phyloP scores from a whole-genome alignment of 2,888 invertebrate genomes.

The Odontocolon sp. region DNA sequence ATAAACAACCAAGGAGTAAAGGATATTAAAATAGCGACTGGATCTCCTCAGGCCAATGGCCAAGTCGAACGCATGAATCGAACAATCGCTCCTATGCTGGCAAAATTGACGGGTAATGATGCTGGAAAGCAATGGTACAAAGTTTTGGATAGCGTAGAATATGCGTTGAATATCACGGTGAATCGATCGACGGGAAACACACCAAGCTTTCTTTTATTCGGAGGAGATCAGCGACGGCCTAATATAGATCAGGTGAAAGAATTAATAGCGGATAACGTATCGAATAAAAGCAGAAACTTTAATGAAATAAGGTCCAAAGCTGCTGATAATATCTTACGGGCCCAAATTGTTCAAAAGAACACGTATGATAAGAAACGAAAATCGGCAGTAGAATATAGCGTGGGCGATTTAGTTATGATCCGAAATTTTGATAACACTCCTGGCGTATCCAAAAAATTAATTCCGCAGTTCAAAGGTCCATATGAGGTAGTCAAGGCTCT shows the following conservation, averaged over 20 bases:
- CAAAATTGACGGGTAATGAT: conserved; percentile 42
- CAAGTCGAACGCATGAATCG: conserved; percentile 62
- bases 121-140: conserved; percentile 39
- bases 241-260: background rate
- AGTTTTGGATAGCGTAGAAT: background rate
- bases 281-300: background rate
- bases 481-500: background rate
- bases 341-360: background rate
- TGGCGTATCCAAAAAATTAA: background rate
- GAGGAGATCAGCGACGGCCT: background rate
- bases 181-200: background rate
- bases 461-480: background rate
- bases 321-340: background rate
- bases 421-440: background rate
- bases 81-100: conserved; percentile 58
- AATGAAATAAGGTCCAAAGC: background rate
- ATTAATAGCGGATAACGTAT: background rate
- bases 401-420: background rate
- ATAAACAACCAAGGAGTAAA: conserved; percentile 51
- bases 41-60: too few relatives aligned
- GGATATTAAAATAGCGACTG: conserved; percentile 65
- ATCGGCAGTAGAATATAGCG: background rate
- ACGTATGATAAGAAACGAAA: background rate
- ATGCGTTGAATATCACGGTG: background rate
- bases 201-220: background rate